Conservation (phyloP, 2,113 vertebrate species). For the Ornithorhynchus anatinus region DNA sequence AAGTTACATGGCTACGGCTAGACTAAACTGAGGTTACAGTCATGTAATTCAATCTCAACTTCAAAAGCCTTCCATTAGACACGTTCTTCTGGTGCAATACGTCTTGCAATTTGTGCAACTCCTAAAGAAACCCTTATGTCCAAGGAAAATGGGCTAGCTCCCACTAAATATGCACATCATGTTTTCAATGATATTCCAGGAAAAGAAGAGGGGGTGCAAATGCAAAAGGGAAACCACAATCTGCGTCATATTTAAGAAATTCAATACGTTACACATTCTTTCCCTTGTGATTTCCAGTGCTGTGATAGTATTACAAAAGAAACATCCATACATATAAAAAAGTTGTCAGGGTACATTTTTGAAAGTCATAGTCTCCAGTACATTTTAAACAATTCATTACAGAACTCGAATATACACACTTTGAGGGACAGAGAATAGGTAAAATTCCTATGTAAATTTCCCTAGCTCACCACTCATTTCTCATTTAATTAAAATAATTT, state of each 20-base stretch:
- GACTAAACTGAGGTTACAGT: background rate
- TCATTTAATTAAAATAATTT: constrained; percentile 62
- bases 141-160: background rate
- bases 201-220: background rate
- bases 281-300: constrained; percentile 41
- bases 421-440: constrained; percentile 40
- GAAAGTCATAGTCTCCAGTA: constrained; percentile 21
- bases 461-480: constrained; percentile 52
- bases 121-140: background rate
- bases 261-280: constrained; percentile 14
- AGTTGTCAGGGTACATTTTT: constrained; percentile 44
- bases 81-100: background rate
- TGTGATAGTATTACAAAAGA: constrained; percentile 38
- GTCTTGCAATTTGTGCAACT: background rate
- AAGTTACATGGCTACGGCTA: background rate
- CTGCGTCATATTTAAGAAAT: constrained; percentile 27
- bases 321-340: constrained; percentile 49
- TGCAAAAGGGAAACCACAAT: constrained; percentile 10
- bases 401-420: constrained; percentile 49
- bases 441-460: constrained; percentile 41
- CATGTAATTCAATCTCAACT: background rate
- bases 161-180: background rate
- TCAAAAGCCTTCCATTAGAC: background rate
- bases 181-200: background rate
- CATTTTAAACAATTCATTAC: constrained; percentile 38